Evolutionary conservation across 2,797 vertebrate genomes (phyloP), one percentile per base, ranked within the genome.

Genomic region (Allobates femoralis): DNA sequence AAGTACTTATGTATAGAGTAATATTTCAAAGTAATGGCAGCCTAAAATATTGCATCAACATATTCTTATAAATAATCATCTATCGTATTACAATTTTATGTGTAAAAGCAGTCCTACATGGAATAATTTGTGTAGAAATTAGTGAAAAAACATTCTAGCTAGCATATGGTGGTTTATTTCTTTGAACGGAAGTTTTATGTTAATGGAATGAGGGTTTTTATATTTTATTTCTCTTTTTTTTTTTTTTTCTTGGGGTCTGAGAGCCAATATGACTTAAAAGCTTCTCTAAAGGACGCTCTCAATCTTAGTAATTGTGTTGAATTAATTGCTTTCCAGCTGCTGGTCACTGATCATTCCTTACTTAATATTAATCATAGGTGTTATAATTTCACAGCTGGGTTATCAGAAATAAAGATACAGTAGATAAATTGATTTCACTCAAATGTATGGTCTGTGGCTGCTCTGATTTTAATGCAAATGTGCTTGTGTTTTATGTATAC

Each of bases 321-420:
- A 84, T 87, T 87, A 87, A 87, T 87, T 79, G 81, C 81, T 87
- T 87, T 87, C 86, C 30, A 79, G 60, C 53, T 60, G 71, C 75
- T 87, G 86, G 86, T 83, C 86, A 84, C 76, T 87, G 86, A 87
- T 87, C 81, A 79, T 69, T 84, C 76, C 81, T 84, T 74, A 74
- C 76, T 66, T 66, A 84, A 84, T 84, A 87, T 87, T 80, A 84
- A 87, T 87, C 81, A 87, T 55, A 80, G 86, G 86, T 87, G 81
- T 87, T 87, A 87, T 84, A 74, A 87, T 87, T 87, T 87, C 76
- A 87, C 86, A 87, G 86, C 50, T 84, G 86, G 76, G 28, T 87
- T 84, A 87, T 87, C 81, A 79, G 66, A 84, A 75, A 84, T 84
- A 87, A 84, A 84, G 76, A 79, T 87, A 79, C 66, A 79, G 74